Conservation (phyloP, 2,888 invertebrate species). For the Beris chalybata region DNA sequence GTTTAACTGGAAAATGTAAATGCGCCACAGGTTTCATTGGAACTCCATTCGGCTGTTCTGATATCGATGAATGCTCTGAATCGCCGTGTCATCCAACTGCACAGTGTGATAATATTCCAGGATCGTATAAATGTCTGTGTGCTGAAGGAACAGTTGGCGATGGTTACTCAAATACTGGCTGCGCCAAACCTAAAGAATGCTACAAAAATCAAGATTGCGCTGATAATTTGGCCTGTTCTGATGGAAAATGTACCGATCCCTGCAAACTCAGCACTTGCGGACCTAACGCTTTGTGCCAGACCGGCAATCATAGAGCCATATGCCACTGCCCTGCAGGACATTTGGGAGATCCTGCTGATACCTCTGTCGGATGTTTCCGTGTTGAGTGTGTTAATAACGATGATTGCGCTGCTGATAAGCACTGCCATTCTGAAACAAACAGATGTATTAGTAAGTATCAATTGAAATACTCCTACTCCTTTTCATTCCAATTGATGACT, state of each 20-base stretch:
- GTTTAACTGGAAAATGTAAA: slow-evolving; percentile 72
- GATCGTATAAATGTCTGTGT: slow-evolving; percentile 80
- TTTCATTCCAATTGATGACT: not conserved
- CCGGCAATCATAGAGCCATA: slow-evolving; percentile 69
- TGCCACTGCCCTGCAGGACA: slow-evolving; percentile 81
- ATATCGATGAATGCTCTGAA: slow-evolving; percentile 81
- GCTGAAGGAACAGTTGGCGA: slow-evolving; percentile 79
- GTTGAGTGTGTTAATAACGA: slow-evolving; percentile 80
- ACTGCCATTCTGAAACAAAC: slow-evolving; percentile 73
- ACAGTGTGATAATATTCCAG: slow-evolving; percentile 75
- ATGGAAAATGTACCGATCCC: slow-evolving; percentile 79
- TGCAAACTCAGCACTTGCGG: slow-evolving; percentile 76
- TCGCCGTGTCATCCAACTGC: slow-evolving; percentile 80
- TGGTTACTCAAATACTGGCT: slow-evolving; percentile 71
- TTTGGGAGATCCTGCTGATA: slow-evolving; percentile 78
- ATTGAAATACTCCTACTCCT: not conserved
- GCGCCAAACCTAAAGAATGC: slow-evolving; percentile 76
- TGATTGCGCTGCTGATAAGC: slow-evolving; percentile 75
- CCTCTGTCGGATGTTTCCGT: slow-evolving; percentile 79
- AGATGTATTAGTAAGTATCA: slow-evolving; percentile 72
- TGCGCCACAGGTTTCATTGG: slow-evolving; percentile 77
- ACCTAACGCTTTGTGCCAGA: slow-evolving; percentile 73
- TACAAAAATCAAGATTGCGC: slow-evolving; percentile 73
- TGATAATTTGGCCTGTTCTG: slow-evolving; percentile 72
- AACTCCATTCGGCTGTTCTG: slow-evolving; percentile 73